A percentile compares a stretch with the other conserved stretches of the same genome.
Conservation (phyloP, 1,140 invertebrate species). For the Scaptodrosophila lebanonensis region DNA sequence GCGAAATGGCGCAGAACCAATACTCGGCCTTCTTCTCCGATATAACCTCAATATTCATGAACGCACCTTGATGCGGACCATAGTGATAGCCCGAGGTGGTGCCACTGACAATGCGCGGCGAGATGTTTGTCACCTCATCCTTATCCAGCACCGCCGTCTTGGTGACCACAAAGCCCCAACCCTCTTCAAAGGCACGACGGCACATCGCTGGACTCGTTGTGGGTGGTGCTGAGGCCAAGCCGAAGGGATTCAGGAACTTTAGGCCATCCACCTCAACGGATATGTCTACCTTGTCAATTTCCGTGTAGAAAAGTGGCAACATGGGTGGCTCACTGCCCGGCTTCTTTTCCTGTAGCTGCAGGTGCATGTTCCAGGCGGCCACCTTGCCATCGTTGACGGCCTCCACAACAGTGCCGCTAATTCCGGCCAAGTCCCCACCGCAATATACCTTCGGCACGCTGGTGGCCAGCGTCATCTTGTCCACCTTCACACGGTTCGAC, state of each 20-base stretch:
- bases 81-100: constrained; percentile 93
- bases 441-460: constrained; percentile 89
- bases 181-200: constrained; percentile 93
- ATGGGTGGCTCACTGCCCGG: constrained; percentile 83
- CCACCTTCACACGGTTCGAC: constrained; percentile 37
- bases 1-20: constrained; percentile 92
- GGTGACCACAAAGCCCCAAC: constrained; percentile 97
- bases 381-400: constrained; percentile 99
- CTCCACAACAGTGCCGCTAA: constrained; percentile 97
- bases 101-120: constrained; percentile 95
- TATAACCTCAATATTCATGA: constrained; percentile 98
- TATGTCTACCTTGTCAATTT: constrained; percentile 96
- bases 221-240: constrained; percentile 96
- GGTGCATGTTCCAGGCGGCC: constrained; percentile 97
- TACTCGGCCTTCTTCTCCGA: constrained; percentile 97
- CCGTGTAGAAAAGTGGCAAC: constrained; percentile 94
- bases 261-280: constrained; percentile 91
- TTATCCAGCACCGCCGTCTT: constrained; percentile 98
- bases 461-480: constrained; percentile 85
- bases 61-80: constrained; percentile 95
- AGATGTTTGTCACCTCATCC: constrained; percentile 97
- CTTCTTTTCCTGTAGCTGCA: constrained; percentile 85
- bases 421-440: constrained; percentile 95
- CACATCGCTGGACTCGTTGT: constrained; percentile 97
- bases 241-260: constrained; percentile 97